Conservation (phyloP, 1,140 invertebrate species). For the Camponotus vicinus region DNA sequence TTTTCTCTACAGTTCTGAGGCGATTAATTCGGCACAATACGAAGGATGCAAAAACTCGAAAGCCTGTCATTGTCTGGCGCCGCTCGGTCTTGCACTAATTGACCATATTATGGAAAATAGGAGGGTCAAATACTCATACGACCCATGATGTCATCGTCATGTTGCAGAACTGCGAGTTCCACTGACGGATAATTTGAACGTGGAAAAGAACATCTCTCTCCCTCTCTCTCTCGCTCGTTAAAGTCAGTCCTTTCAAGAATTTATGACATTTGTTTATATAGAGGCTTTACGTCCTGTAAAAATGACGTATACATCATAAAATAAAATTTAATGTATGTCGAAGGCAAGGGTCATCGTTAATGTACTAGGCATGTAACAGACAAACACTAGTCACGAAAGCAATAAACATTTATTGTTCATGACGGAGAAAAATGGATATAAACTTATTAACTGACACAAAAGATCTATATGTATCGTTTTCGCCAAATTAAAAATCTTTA, state of each 20-base stretch:
- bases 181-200: neutral
- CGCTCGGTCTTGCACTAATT: constrained; percentile 72
- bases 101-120: constrained; percentile 79
- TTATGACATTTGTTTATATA: constrained; percentile 60
- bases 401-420: constrained; percentile 55
- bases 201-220: constrained; percentile 28
- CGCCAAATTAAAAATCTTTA: neutral
- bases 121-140: constrained; percentile 73
- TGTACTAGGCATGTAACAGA: constrained; percentile 30
- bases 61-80: constrained; percentile 51
- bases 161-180: constrained; percentile 54
- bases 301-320: constrained; percentile 64
- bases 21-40: constrained; percentile 63
- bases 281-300: constrained; percentile 39
- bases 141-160: constrained; percentile 76
- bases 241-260: constrained; percentile 36
- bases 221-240: constrained; percentile 6
- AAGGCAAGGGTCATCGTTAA: constrained; percentile 42
- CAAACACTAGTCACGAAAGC: constrained; percentile 18
- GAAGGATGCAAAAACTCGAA: constrained; percentile 61
- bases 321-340: constrained; percentile 61
- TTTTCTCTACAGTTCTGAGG: neutral
- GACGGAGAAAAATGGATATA: constrained; percentile 18
- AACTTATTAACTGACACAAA: constrained; percentile 34
- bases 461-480: constrained; percentile 19